Evolutionary conservation across 53 echinoderm and acorn worm species (phyloP).

Genomic region (Arbacia lixula): DNA sequence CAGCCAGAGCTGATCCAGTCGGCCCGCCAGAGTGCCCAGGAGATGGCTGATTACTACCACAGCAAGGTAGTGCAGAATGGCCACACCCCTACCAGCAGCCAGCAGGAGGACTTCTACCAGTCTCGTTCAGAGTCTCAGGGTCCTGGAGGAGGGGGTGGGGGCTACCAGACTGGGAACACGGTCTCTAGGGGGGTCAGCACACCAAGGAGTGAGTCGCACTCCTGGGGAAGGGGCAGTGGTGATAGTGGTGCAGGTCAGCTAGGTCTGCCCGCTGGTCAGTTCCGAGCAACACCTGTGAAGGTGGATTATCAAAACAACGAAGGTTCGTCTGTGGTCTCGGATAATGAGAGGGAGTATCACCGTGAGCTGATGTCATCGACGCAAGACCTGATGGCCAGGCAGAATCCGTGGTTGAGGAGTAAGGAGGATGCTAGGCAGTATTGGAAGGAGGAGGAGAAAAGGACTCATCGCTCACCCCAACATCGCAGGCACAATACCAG

Average conservation of each 20-base stretch:
- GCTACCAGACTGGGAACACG: slow-evolving; percentile 20
- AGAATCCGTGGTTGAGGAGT: slow-evolving; percentile 51
- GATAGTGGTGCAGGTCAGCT: slow-evolving; percentile 49
- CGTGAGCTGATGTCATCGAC: slow-evolving; percentile 47
- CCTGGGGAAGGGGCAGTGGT: slow-evolving; percentile 54
- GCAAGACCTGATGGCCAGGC: slow-evolving; percentile 61
- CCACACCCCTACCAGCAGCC: slow-evolving; percentile 19
- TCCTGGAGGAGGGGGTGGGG: slow-evolving; percentile 26
- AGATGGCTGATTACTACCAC: slow-evolving; percentile 92
- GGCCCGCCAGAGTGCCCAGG: slow-evolving; percentile 72
- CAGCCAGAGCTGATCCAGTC: slow-evolving; percentile 71
- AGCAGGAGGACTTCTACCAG: slow-evolving; percentile 52
- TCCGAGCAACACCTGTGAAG: slow-evolving; percentile 81
- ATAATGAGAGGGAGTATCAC: slow-evolving; percentile 49
- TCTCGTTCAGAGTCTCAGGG: slow-evolving; percentile 30
- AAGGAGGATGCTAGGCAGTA: slow-evolving; percentile 63
- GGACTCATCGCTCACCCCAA: slow-evolving; percentile 64
- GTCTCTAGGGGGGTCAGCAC: slow-evolving; percentile 43
- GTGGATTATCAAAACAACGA: slow-evolving; percentile 77
- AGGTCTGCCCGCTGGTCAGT: slow-evolving; percentile 77
- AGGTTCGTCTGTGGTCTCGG: slow-evolving; percentile 47
- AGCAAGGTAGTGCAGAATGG: slow-evolving; percentile 73
- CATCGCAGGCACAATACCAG: slow-evolving; percentile 91
- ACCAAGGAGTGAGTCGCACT: slow-evolving; percentile 4
- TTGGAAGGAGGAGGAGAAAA: slow-evolving; percentile 80